Base-by-base conservation (phyloP, 1,140 invertebrate species). In the Proales similis region DNA sequence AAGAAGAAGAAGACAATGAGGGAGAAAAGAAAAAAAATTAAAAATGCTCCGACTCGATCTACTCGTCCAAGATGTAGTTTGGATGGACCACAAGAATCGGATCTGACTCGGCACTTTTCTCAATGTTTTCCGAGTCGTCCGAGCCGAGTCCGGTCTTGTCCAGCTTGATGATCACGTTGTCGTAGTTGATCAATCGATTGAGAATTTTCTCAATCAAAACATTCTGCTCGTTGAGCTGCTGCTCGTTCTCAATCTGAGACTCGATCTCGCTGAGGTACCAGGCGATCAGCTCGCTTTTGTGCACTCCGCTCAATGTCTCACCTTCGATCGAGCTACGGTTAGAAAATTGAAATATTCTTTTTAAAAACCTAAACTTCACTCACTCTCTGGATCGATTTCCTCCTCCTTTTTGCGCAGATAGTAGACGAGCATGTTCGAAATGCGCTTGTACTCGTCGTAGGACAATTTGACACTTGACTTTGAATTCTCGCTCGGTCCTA, bases 171-270 rank as follows among this genome's bases (percentile, higher is more conserved):
- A 94, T 83, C 51, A 93, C 84, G 80, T 90, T 83, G 75, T 94
- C 90, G 70, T 87, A 84, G 73, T 90, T 87, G 67, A 91, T 87
- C 6, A 98, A 81, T 63, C 91, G 80, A 71, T 95, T 88, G 48
- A 98, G 84, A 63, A 98, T 86, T 79, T 94, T 94, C 72, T 96
- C 90, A n/a, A 92, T 84, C 3, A 96, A 73, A 17, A 81, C 81
- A 76, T 94, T 96, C 69, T 85, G 83, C 68, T 91, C 85, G 12
- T 93, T 72, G 3, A 97, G 74, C 69, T 97, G 90, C 17, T 87
- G 86, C 74, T 96, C 92, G 1, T 81, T 81, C 68, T 92, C 87
- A 17, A 45, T 45, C 24, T 61, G 57, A 1, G 39, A 61, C 24
- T 61, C 45, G 3, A 63, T 39, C 19, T 63, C 30, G 39, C 49